Conservation (phyloP, 2,888 invertebrate genomes). For the Gymnosoma rotundatum region DNA sequence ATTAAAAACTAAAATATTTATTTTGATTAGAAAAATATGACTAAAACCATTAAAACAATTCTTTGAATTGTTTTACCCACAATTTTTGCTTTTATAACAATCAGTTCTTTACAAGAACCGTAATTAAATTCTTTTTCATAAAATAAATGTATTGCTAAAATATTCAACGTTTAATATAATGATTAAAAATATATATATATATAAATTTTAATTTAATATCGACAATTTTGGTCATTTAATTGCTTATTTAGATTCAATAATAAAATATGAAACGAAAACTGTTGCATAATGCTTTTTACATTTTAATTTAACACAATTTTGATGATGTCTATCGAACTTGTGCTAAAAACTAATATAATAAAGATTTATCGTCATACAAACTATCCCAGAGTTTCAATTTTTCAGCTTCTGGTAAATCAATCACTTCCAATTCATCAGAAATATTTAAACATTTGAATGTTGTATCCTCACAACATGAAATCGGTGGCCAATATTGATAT, state of each 20-base stretch:
- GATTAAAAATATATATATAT: no score
- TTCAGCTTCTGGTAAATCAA: constrained; percentile 80
- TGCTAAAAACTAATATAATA: constrained; percentile 70
- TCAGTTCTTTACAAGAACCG: constrained; percentile 22
- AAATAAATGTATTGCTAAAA: neutral
- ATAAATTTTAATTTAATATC: neutral
- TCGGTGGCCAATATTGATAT: constrained; percentile 59
- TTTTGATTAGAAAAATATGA: constrained; percentile 14
- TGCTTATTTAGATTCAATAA: neutral
- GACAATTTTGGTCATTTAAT: neutral
- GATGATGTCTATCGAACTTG: neutral
- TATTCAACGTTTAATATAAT: neutral
- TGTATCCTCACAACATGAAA: constrained; percentile 50
- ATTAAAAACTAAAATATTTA: constrained; percentile 26
- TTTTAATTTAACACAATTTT: neutral
- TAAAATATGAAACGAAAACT: no score
- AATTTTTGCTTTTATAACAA: no score
- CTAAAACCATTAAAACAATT: constrained; percentile 8
- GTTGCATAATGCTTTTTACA: neutral
- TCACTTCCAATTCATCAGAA: constrained; percentile 79
- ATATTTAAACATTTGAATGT: constrained; percentile 81
- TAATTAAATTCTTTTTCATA: neutral
- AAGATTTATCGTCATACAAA: constrained; percentile 76
- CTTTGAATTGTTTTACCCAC: neutral
- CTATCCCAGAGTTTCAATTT: constrained; percentile 80